Conservation (phyloP, 2,888 invertebrate species). For the Philereme transversata region DNA sequence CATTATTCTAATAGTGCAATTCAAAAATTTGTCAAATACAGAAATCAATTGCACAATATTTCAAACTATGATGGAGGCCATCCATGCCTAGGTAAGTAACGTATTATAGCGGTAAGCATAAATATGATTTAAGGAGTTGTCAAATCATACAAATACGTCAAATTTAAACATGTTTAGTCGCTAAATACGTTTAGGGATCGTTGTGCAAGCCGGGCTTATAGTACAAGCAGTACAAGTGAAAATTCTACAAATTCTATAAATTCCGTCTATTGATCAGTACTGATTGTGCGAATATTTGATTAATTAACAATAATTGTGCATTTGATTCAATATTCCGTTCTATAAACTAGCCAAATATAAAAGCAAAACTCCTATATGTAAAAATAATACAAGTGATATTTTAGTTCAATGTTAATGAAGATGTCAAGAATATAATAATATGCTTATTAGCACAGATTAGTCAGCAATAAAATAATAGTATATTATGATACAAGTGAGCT, state of each 20-base stretch:
- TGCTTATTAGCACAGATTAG: conserved; percentile 44
- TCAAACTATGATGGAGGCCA: not conserved
- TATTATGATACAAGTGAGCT: too few relatives aligned
- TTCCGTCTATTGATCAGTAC: conserved; percentile 9
- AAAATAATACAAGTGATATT: not conserved
- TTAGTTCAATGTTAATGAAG: not conserved
- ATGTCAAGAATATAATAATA: conserved; percentile 45
- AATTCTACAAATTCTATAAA: conserved; percentile 8
- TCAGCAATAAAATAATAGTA: conserved; percentile 9
- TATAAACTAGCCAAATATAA: not conserved
- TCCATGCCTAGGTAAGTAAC: not conserved
- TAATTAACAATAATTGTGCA: conserved; percentile 51
- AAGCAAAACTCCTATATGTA: not conserved
- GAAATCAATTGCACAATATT: not conserved
- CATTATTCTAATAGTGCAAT: too few relatives aligned
- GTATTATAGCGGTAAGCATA: too few relatives aligned
- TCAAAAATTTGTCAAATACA: not conserved
- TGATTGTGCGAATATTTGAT: conserved; percentile 51
- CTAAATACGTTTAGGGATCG: too few relatives aligned
- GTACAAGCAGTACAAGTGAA: conserved; percentile 1
- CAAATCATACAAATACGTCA: too few relatives aligned
- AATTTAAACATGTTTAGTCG: too few relatives aligned
- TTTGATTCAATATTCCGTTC: conserved; percentile 51
- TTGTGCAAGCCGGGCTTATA: not conserved
- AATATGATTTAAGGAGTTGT: too few relatives aligned